Conservation (phyloP, 2,797 vertebrate genomes). For the Poeciliopsis paucimaculata region DNA sequence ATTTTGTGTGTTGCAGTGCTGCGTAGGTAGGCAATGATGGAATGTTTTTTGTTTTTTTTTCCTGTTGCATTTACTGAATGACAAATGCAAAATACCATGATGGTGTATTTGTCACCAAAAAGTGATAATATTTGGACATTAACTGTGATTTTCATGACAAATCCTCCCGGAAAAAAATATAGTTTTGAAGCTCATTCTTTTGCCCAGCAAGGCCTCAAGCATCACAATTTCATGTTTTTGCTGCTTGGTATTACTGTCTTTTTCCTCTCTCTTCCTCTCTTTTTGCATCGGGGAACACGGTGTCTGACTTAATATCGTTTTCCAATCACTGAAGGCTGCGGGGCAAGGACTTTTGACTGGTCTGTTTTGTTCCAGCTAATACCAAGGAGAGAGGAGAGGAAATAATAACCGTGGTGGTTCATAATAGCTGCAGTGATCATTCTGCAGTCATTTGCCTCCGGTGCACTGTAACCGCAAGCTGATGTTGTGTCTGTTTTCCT, state of each 20-base stretch:
- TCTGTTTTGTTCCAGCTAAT: conserved; percentile 74
- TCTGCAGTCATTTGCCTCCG: conserved; percentile 74
- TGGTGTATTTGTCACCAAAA: background rate
- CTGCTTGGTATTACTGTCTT: conserved; percentile 56
- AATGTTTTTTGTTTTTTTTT: background rate
- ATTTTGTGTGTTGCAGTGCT: no score
- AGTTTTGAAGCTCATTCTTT: background rate
- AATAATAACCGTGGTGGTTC: conserved; percentile 68
- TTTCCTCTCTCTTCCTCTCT: conserved; percentile 19
- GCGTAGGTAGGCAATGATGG: no score
- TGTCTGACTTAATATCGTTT: conserved; percentile 82
- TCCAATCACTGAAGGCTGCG: conserved; percentile 77
- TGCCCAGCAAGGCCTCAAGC: conserved; percentile 63
- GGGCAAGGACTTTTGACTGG: conserved; percentile 73
- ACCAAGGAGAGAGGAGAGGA: conserved; percentile 64
- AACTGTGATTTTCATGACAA: background rate
- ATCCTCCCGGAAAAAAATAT: background rate
- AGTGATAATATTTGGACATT: background rate
- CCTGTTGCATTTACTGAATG: background rate
- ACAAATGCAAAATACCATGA: background rate
- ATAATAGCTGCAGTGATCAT: conserved; percentile 71
- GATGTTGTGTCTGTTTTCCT: conserved; percentile 71
- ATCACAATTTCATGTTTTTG: conserved; percentile 72
- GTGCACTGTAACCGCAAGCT: conserved; percentile 56
- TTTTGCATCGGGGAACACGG: conserved; percentile 63